These are phyloP conservation scores for Paedocypris sp. DNA, from an alignment of 2,113 vertebrate genomes.

Conservation along the genomic window DNA sequence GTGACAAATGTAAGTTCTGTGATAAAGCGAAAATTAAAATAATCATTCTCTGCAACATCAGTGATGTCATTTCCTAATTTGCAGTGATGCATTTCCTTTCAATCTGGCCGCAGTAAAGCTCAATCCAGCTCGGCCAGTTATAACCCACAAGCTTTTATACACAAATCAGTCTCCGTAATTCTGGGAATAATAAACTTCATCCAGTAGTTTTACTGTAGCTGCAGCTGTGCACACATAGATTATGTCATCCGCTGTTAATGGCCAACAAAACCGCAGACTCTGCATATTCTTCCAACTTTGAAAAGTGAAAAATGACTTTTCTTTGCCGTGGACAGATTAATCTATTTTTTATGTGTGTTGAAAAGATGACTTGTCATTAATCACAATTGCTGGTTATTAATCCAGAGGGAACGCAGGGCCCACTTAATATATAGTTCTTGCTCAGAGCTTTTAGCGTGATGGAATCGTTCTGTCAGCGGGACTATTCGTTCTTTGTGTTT, in stretches of 20 bases:
- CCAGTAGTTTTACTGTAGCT: constrained; percentile 7
- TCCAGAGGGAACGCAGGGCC: not conserved
- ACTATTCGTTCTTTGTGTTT: not conserved
- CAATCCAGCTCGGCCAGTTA: not conserved
- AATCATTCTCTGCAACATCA: too few species aligned
- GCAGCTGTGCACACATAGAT: constrained; percentile 13
- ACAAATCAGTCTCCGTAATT: constrained; percentile 4
- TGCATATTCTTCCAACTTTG: not conserved
- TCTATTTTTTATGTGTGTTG: constrained; percentile 11
- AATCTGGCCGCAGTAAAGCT: not conserved
- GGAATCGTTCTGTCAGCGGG: not conserved
- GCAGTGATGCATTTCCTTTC: not conserved
- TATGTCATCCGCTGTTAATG: constrained; percentile 5
- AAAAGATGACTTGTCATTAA: constrained; percentile 13
- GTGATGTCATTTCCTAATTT: not conserved
- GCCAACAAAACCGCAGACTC: not conserved
- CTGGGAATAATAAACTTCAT: constrained; percentile 3
- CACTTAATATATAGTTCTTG: not conserved
- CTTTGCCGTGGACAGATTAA: constrained; percentile 2
- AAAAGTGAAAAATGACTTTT: constrained; percentile 15
- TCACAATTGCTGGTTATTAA: not conserved
- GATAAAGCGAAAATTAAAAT: too few species aligned
- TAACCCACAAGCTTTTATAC: not conserved
- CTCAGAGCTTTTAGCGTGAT: not conserved
- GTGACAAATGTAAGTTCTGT: too few species aligned